Evolutionary conservation across 1,140 invertebrate species (phyloP), one percentile per base, ranked within the genome.

Genomic region (Polypedilum pembai): DNA sequence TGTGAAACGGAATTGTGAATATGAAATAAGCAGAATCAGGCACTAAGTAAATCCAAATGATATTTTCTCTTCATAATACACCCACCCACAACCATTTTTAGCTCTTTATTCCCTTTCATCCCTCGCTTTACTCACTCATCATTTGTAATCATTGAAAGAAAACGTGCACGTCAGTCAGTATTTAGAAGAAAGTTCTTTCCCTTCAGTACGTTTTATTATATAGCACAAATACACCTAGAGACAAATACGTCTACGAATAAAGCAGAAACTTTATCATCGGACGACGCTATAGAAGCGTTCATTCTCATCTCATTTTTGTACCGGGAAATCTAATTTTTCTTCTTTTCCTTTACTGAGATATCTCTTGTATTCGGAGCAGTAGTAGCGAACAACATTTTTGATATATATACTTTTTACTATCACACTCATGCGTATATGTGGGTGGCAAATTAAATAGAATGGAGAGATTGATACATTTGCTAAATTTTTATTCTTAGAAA

Each of bases 51-150:
- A 56, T 15, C 8, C n/a, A 56, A 56, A 12, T 56, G 8, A 1
- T 20, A 69, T 21, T 69, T 20, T 18, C 17, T 18, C 8, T 12
- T 18, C 20, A 18, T 20, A 18, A 10, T 20, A 2, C 65, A 18
- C 17, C 17, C 65, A 20, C 65, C 18, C 18, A 21, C 8, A n/a
- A 4, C 15, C 45, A n/a, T n/a, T 1, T 1, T 7, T 45, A 10
- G 8, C 45, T 15, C 10, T n/a, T 15, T 56, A 15, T 56, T 56
- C 12, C 8, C 45, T 56, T 69, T 18, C 65, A 69, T 69, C 65
- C 65, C 65, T 69, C 65, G 65, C 65, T 69, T 69, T 18, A 18
- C 20, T 69, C 17, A 69, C 65, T 69, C 65, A 69, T 56, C 45
- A 15, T 56, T 56, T 3, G 12, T 1, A 56, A 56, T 56, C 45